Percentiles rank a stretch among this genome's conserved stretches.
Conservation (phyloP, 2,797 vertebrate genomes). For the Sebastes variabilis region DNA sequence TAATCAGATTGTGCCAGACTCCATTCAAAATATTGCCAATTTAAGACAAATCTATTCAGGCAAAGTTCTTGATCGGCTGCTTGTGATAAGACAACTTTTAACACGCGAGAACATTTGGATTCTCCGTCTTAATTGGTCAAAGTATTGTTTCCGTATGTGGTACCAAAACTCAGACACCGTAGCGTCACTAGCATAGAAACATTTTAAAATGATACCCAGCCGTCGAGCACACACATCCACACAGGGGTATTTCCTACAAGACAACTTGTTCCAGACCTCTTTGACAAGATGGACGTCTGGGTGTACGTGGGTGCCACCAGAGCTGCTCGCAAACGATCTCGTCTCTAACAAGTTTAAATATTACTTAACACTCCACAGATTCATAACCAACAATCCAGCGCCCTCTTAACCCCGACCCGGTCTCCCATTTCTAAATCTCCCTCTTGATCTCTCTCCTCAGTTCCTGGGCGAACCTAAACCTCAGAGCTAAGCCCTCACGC, state of each 20-base stretch:
- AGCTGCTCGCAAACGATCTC: conserved; percentile 27
- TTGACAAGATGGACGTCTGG: conserved; percentile 1
- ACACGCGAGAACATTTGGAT: neutral
- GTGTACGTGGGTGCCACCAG: conserved; percentile 19
- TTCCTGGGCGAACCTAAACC: conserved; percentile 51
- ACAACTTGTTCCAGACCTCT: neutral
- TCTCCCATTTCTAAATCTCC: conserved; percentile 50
- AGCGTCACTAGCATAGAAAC: too few species aligned
- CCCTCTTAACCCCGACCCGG: conserved; percentile 55
- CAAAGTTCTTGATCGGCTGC: neutral
- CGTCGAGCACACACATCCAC: neutral
- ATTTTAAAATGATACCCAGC: neutral
- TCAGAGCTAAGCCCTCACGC: conserved; percentile 45
- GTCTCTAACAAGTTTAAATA: conserved; percentile 36
- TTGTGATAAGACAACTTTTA: neutral
- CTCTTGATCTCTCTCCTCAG: conserved; percentile 46
- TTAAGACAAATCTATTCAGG: neutral
- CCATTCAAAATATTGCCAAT: neutral
- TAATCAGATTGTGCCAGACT: neutral
- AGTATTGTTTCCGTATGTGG: neutral
- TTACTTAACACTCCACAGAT: conserved; percentile 52
- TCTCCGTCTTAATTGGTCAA: neutral
- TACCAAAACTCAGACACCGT: neutral
- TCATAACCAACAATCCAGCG: conserved; percentile 48
- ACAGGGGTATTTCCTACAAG: neutral